A percentile compares a stretch with the other conserved stretches of the same genome.
Conservation (phyloP, 2,113 vertebrate species). For the Lagopus leucura region DNA sequence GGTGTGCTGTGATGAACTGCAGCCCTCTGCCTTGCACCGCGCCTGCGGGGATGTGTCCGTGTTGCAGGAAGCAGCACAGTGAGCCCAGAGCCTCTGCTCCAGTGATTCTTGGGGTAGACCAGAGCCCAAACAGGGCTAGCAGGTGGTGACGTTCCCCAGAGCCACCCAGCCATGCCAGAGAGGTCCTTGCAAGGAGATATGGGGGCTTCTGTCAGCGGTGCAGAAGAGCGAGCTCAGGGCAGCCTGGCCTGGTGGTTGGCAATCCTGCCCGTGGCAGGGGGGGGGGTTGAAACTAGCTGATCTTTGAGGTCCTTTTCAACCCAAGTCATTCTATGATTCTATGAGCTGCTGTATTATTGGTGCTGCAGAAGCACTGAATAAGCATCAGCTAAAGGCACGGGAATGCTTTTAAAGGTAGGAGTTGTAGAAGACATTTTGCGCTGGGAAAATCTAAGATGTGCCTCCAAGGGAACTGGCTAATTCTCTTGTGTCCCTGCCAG, state of each 20-base stretch:
- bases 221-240: not conserved
- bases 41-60: not conserved
- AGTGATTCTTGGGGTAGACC: rapidly evolving
- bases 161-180: rapidly evolving
- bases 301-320: too few relatives aligned
- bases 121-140: rapidly evolving
- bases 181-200: rapidly evolving
- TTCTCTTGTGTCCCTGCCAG: not conserved
- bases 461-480: not conserved
- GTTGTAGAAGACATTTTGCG: not conserved
- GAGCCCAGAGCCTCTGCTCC: not conserved
- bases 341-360: too few relatives aligned
- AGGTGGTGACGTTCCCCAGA: rapidly evolving
- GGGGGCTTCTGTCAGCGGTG: rapidly evolving
- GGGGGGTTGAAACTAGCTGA: too few relatives aligned
- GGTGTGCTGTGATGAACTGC: not conserved
- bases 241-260: too few relatives aligned
- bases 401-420: rapidly evolving
- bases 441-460: not conserved
- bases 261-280: too few relatives aligned
- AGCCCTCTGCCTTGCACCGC: not conserved
- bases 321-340: too few relatives aligned
- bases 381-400: not conserved
- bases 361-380: not conserved
- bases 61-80: rapidly evolving